Percentiles rank a stretch among this genome's conserved stretches.
Conservation (phyloP, 2,113 vertebrate species). For the Chloropsis cyanopogon region DNA sequence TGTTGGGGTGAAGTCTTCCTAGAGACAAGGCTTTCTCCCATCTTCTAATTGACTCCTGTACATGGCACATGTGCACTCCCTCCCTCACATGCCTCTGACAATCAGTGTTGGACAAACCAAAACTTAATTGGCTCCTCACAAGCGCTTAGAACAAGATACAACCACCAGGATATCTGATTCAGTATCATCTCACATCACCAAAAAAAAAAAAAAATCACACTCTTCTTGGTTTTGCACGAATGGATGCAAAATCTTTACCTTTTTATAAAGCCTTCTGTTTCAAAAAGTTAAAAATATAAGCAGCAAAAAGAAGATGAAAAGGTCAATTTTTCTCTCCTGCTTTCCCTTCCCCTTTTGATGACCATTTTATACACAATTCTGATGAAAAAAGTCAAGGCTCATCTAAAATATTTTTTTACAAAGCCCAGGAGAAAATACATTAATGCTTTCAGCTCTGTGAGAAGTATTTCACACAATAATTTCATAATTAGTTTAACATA, state of each 20-base stretch:
- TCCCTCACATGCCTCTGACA: not conserved
- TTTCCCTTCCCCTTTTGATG: not conserved
- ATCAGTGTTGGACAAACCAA: not conserved
- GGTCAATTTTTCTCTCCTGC: not conserved
- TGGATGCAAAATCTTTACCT: not conserved
- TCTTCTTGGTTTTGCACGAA: not conserved
- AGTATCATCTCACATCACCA: not conserved
- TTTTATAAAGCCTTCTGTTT: not conserved
- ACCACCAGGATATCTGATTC: not conserved
- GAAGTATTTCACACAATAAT: not conserved
- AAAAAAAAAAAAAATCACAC: not conserved
- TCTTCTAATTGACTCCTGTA: not conserved
- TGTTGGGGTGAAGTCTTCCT: not conserved
- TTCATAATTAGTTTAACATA: not conserved
- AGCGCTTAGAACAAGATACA: not conserved
- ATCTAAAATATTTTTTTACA: not conserved
- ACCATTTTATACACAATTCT: not conserved
- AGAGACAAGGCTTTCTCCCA: not conserved
- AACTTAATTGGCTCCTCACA: not conserved
- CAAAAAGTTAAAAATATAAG: not conserved
- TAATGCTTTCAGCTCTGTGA: not conserved
- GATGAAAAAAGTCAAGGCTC: not conserved
- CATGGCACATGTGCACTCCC: rapidly evolving
- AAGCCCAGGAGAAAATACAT: not conserved
- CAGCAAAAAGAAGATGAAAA: not conserved